These are phyloP conservation scores for Tetrax tetrax DNA, from an alignment of 2,113 vertebrate species.

Conservation along the genomic window DNA sequence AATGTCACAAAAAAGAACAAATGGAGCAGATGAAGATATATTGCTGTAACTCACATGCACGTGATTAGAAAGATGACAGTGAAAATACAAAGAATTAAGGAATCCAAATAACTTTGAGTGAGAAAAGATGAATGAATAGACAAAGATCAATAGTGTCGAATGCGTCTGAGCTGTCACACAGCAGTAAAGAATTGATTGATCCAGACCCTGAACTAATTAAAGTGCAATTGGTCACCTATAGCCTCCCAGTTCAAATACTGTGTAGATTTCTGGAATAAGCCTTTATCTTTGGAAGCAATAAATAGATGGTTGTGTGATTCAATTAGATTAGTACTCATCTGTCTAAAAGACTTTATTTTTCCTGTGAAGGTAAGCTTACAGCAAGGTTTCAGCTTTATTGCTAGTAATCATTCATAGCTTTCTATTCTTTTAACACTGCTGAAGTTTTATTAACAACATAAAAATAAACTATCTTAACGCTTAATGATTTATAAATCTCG, in stretches of 20 bases:
- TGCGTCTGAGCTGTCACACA: background rate
- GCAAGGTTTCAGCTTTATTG: background rate
- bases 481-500: background rate
- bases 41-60: background rate
- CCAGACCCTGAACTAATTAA: constrained; percentile 58
- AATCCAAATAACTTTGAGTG: constrained; percentile 16
- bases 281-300: constrained; percentile 46
- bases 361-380: background rate
- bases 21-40: constrained; percentile 5
- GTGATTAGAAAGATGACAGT: constrained; percentile 27
- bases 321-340: constrained; percentile 6
- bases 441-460: background rate
- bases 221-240: constrained; percentile 41
- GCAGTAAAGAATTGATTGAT: constrained; percentile 43
- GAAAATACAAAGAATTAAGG: constrained; percentile 28
- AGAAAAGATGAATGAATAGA: constrained; percentile 36
- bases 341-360: background rate
- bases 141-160: constrained; percentile 52
- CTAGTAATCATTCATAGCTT: background rate
- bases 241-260: constrained; percentile 12
- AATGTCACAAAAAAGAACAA: background rate
- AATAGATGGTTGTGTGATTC: background rate
- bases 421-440: background rate
- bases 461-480: background rate
- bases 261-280: background rate